A percentile compares a stretch with the other conserved stretches of the same genome.
phyloP scores from a whole-genome alignment of 37 sponge, comb jelly and placozoan genomes.

The Sycon ciliatum region DNA sequence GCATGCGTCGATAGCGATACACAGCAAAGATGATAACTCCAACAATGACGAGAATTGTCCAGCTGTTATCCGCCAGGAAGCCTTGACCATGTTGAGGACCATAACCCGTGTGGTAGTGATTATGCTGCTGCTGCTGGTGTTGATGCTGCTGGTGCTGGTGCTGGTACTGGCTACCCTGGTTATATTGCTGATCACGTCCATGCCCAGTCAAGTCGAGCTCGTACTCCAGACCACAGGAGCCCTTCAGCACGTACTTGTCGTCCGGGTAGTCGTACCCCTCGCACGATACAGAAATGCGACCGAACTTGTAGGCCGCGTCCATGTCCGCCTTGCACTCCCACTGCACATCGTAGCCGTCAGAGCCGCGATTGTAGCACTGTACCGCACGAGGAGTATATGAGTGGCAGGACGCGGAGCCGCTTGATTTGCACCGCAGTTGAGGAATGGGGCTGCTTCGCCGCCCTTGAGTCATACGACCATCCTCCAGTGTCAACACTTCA shows the following conservation, averaged over 20 bases:
- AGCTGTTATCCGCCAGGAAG: neutral
- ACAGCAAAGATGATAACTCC: slow-evolving; percentile 30
- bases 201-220: slow-evolving; percentile 51
- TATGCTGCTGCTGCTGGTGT: slow-evolving; percentile 28
- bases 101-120: slow-evolving; percentile 5
- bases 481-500: slow-evolving; percentile 51
- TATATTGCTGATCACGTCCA: slow-evolving; percentile 11
- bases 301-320: slow-evolving; percentile 62
- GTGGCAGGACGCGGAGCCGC: slow-evolving; percentile 66
- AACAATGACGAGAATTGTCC: slow-evolving; percentile 14
- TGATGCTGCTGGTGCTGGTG: no score
- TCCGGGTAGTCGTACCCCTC: slow-evolving; percentile 81
- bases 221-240: slow-evolving; percentile 84
- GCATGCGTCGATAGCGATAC: no score
- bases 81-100: neutral
- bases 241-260: slow-evolving; percentile 73
- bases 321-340: slow-evolving; percentile 89
- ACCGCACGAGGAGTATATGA: slow-evolving; percentile 52
- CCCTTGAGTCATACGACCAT: slow-evolving; percentile 68
- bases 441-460: slow-evolving; percentile 59
- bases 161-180: neutral
- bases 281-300: slow-evolving; percentile 69
- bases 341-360: slow-evolving; percentile 70
- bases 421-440: slow-evolving; percentile 27
- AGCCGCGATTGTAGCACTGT: slow-evolving; percentile 67